These are phyloP conservation scores for Pantherophis alleghaniensis DNA, from an alignment of 2,797 vertebrate genomes.

Conservation along the genomic window DNA sequence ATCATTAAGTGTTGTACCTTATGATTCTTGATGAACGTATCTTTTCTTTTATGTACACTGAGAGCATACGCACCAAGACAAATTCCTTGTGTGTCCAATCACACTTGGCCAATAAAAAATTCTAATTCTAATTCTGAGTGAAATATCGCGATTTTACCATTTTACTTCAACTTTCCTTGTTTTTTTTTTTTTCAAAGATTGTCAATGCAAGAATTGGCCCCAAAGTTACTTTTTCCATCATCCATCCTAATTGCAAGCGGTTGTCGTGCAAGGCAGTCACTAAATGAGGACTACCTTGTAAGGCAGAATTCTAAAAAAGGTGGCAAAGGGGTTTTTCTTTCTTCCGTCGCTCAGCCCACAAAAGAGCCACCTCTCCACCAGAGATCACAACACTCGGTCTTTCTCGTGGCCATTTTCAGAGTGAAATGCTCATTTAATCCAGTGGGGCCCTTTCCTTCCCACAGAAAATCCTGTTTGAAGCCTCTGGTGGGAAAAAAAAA, in stretches of 20 bases:
- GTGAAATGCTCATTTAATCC: not conserved
- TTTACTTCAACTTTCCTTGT: not conserved
- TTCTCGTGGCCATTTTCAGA: not conserved
- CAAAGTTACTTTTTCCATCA: not conserved
- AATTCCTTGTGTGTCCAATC: too few species aligned
- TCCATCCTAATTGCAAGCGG: not conserved
- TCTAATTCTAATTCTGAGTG: not conserved
- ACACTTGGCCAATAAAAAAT: too few species aligned
- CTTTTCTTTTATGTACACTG: too few species aligned
- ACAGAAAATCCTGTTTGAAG: not conserved
- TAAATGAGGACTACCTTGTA: not conserved
- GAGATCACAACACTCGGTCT: not conserved
- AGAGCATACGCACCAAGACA: too few species aligned
- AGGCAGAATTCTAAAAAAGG: not conserved
- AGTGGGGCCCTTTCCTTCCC: not conserved
- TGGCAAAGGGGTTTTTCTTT: not conserved
- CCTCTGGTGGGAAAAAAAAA: not conserved
- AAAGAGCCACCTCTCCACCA: not conserved
- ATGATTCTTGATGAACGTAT: too few species aligned
- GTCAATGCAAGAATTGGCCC: not conserved
- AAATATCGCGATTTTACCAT: not conserved
- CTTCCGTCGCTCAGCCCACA: not conserved
- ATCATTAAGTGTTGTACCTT: too few species aligned
- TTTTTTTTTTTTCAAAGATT: not conserved
- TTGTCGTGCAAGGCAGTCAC: not conserved